Conservation (phyloP, 2,797 vertebrate genomes). For the Helicolenus hilgendorfi region DNA sequence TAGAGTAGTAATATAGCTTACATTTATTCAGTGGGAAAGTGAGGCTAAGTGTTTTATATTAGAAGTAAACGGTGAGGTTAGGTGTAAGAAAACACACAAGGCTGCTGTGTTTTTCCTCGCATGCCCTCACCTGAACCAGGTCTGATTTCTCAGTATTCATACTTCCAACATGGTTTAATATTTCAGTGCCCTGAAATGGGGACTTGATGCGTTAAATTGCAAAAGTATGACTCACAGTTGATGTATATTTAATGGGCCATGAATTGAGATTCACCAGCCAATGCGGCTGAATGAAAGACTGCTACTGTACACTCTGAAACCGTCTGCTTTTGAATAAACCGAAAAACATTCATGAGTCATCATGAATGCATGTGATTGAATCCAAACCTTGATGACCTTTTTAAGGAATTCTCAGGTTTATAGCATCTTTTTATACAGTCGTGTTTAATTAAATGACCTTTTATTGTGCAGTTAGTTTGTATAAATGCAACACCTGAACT, state of each 20-base stretch:
- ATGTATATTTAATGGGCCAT: conserved; percentile 81
- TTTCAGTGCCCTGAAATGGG: conserved; percentile 66
- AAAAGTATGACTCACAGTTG: conserved; percentile 69
- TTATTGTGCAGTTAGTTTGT: neutral
- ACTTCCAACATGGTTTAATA: conserved; percentile 68
- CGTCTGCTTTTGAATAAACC: conserved; percentile 49
- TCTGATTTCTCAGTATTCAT: conserved; percentile 40
- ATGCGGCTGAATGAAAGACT: conserved; percentile 44
- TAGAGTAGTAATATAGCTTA: conserved; percentile 13
- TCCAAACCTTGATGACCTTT: neutral
- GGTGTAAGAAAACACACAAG: conserved; percentile 25
- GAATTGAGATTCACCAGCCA: conserved; percentile 71
- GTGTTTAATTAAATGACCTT: neutral
- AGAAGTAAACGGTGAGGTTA: conserved; percentile 44
- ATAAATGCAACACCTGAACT: neutral
- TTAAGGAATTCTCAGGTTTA: neutral
- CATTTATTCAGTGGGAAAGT: conserved; percentile 52
- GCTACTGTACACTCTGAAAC: conserved; percentile 35
- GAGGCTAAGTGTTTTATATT: conserved; percentile 61
- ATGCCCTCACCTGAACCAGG: conserved; percentile 40
- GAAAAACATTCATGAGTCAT: conserved; percentile 5
- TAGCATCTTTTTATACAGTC: neutral
- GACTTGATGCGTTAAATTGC: conserved; percentile 67
- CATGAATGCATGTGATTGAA: neutral
- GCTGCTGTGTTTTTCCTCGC: conserved; percentile 22